A percentile compares a stretch with the other conserved stretches of the same genome.
These are phyloP conservation scores for Garra rufa DNA, from an alignment of 2,113 vertebrate genomes.

Conservation along the genomic window DNA sequence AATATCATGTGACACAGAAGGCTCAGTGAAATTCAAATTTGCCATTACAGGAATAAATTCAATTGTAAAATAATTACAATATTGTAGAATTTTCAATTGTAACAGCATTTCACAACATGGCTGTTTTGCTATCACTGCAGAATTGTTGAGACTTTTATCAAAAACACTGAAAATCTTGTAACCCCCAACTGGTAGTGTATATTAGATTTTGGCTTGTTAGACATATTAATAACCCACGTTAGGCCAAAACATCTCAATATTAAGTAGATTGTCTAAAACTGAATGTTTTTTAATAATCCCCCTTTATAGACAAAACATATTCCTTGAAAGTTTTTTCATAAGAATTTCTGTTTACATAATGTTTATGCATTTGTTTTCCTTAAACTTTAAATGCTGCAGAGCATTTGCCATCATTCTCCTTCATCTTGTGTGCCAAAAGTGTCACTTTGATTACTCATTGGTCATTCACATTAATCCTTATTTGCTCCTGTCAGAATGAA, in stretches of 20 bases:
- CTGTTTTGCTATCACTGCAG: background rate
- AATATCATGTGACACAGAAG: no score
- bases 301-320: background rate
- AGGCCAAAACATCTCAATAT: background rate
- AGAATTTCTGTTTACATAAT: background rate
- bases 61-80: background rate
- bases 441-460: slow-evolving; percentile 22
- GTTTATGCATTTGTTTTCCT: background rate
- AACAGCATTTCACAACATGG: background rate
- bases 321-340: background rate
- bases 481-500: slow-evolving; percentile 38
- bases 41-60: background rate
- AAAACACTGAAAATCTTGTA: background rate
- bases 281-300: background rate
- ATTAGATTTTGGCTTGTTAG: background rate
- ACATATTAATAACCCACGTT: background rate
- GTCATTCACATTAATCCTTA: slow-evolving; percentile 39
- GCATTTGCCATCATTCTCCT: background rate
- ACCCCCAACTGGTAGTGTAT: background rate
- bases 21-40: no score
- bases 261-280: background rate
- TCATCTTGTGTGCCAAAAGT: slow-evolving; percentile 6
- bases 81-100: background rate
- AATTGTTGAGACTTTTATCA: no score
- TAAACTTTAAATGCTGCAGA: background rate